Evolutionary conservation across 2,113 vertebrate genomes (phyloP).

Genomic region (Sitta europaea): DNA sequence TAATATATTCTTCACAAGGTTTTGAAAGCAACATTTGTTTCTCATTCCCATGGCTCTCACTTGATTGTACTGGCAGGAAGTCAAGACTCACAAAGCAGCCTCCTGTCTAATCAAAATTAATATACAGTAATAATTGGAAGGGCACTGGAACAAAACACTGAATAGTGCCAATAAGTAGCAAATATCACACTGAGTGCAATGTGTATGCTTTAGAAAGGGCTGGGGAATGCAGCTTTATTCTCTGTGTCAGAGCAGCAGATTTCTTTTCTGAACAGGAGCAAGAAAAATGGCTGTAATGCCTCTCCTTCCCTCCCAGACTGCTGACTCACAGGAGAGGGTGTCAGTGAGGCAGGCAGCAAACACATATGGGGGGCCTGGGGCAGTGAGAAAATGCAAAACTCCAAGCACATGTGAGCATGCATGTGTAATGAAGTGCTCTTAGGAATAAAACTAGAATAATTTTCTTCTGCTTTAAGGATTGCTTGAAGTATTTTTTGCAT

Average conservation of each 20-base stretch:
- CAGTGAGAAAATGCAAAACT: not conserved
- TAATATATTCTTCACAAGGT: constrained; percentile 44
- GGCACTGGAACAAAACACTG: constrained; percentile 47
- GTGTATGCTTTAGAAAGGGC: not conserved
- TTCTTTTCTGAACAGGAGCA: not conserved
- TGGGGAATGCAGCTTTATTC: not conserved
- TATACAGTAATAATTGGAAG: constrained; percentile 71
- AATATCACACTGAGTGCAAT: constrained; percentile 22
- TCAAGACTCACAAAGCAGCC: constrained; percentile 70
- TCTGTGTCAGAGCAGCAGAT: not conserved
- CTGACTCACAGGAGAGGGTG: not conserved
- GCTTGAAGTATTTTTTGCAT: not conserved
- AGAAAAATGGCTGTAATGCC: not conserved
- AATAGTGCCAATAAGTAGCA: constrained; percentile 50
- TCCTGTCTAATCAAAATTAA: constrained; percentile 77
- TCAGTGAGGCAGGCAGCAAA: not conserved
- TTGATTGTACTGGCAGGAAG: constrained; percentile 71
- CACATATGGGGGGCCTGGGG: not conserved
- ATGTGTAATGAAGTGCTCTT: not conserved
- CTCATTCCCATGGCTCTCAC: constrained; percentile 61
- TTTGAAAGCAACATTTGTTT: constrained; percentile 71
- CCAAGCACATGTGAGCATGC: rapidly evolving
- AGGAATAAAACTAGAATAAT: not conserved
- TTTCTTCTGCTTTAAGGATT: not conserved
- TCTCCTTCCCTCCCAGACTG: not conserved